phyloP scores from a whole-genome alignment of 2,888 invertebrate genomes.

The Melangyna quadrimaculata region DNA sequence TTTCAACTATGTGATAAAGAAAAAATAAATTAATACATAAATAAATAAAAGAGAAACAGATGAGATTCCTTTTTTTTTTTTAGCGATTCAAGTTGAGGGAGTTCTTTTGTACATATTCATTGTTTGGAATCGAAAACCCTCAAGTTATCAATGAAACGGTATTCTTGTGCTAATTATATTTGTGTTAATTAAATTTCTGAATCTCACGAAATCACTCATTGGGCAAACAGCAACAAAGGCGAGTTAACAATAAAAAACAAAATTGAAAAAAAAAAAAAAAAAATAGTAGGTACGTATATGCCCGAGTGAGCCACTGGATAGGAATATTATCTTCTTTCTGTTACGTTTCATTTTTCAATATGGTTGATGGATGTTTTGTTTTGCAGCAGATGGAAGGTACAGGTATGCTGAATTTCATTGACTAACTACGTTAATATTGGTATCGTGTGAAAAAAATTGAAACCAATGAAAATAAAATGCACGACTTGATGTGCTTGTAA shows the following conservation, averaged over 20 bases:
- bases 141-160: not conserved
- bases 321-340: no score
- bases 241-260: not conserved
- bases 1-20: not conserved
- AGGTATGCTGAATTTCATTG: no score
- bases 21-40: no score
- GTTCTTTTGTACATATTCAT: not conserved
- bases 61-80: not conserved
- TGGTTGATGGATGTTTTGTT: no score
- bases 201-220: not conserved
- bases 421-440: no score
- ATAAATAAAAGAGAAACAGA: not conserved
- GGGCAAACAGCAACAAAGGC: not conserved
- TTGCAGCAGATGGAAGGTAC: no score
- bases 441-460: no score
- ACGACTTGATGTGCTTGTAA: no score
- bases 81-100: not conserved
- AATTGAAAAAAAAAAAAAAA: not conserved
- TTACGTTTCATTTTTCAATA: no score
- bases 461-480: no score
- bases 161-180: not conserved
- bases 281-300: slow-evolving; percentile 9
- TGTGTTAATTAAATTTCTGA: not conserved
- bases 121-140: not conserved
- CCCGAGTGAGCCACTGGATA: not conserved